Percentiles rank a stretch among this genome's conserved stretches.
Conservation (phyloP, 2,113 vertebrate genomes). For the Tupaia chinensis region DNA sequence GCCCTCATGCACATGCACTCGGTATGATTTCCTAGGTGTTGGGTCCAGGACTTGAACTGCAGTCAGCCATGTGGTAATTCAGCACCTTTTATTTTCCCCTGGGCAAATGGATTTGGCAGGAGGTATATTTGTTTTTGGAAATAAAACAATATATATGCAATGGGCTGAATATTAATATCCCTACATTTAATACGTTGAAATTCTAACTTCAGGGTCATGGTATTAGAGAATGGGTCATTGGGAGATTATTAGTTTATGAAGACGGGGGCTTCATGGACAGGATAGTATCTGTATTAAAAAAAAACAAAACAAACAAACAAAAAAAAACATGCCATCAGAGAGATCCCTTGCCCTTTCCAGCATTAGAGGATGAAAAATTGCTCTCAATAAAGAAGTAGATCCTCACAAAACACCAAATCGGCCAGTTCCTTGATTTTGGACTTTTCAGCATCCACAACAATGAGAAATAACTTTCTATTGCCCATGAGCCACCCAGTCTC, state of each 20-base stretch:
- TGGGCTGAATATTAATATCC: not conserved
- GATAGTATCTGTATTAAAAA: no score
- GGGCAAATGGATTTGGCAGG: not conserved
- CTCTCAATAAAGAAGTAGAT: not conserved
- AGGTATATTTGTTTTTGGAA: not conserved
- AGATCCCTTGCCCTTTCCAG: not conserved
- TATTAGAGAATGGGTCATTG: not conserved
- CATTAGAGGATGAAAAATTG: not conserved
- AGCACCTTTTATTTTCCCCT: no score
- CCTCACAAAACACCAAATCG: not conserved
- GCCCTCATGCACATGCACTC: no score
- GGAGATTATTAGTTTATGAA: not conserved
- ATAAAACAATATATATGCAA: not conserved
- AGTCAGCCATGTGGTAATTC: no score
- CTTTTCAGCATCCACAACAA: no score
- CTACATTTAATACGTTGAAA: not conserved
- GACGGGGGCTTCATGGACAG: accelerated
- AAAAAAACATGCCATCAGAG: not conserved
- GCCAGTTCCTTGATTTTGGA: not conserved
- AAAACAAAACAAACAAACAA: no score
- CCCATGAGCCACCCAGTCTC: not conserved
- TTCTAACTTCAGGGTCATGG: not conserved
- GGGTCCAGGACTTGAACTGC: no score
- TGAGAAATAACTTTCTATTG: not conserved
- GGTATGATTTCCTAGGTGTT: no score